Conservation (phyloP, 2,113 vertebrate genomes). For the Barnardius zonarius region DNA sequence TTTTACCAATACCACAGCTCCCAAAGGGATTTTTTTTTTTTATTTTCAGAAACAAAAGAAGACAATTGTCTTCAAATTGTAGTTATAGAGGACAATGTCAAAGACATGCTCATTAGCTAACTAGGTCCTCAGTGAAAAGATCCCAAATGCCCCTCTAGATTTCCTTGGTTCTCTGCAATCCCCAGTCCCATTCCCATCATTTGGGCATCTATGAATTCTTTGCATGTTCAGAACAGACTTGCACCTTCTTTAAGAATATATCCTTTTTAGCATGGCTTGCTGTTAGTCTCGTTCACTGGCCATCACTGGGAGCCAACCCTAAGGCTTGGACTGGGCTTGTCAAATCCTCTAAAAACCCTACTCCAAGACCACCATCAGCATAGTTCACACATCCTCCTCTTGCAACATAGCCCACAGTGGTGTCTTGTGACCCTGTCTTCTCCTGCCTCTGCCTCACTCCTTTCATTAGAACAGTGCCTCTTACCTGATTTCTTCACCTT, state of each 20-base stretch:
- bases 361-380: background rate
- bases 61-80: slow-evolving; percentile 28
- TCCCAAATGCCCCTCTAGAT: background rate
- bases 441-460: background rate
- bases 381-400: background rate
- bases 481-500: background rate
- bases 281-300: background rate
- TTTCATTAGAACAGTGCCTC: background rate
- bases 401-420: background rate
- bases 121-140: background rate
- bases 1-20: background rate
- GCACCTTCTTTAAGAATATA: background rate
- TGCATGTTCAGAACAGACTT: background rate
- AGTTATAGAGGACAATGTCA: slow-evolving; percentile 8
- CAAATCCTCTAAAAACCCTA: background rate
- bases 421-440: background rate
- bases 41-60: slow-evolving; percentile 24
- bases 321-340: background rate
- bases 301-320: background rate
- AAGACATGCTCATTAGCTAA: slow-evolving; percentile 9
- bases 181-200: background rate
- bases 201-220: background rate
- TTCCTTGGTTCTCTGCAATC: background rate
- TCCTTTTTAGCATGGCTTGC: background rate
- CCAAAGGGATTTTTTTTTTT: background rate